These are phyloP conservation scores for Tetragonula carbonaria DNA, from an alignment of 2,888 invertebrate species.

Conservation along the genomic window DNA sequence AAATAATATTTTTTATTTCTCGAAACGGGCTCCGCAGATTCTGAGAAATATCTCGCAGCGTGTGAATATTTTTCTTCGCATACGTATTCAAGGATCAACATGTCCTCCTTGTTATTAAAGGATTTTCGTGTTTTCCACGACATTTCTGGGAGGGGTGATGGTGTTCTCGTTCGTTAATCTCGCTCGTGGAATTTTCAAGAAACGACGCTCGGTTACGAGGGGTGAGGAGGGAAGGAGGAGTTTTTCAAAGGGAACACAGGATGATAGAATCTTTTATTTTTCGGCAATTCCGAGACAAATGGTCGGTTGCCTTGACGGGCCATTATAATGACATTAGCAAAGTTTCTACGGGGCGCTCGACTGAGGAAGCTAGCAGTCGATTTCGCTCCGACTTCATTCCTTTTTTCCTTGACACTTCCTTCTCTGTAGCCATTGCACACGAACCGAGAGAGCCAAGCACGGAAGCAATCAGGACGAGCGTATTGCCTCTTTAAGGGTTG, in stretches of 20 bases:
- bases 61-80: too few species aligned
- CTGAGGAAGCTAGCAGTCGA: conserved; percentile 33
- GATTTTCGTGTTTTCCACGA: background rate
- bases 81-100: too few species aligned
- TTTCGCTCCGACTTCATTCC: conserved; percentile 36
- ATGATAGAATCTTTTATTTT: conserved; percentile 68
- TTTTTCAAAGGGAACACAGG: conserved; percentile 36
- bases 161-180: background rate
- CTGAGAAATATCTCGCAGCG: too few species aligned
- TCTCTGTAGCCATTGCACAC: background rate
- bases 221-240: background rate
- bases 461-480: background rate
- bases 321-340: conserved; percentile 77
- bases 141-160: background rate
- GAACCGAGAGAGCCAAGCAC: background rate
- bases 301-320: conserved; percentile 66
- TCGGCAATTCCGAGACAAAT: conserved; percentile 74
- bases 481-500: background rate
- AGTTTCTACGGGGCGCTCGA: conserved; percentile 52
- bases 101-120: too few species aligned
- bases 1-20: too few species aligned
- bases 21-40: too few species aligned
- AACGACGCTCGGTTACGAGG: background rate
- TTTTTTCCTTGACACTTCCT: conserved; percentile 10
- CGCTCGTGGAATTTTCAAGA: background rate